These are phyloP conservation scores for Chymomyza caudatula DNA, from an alignment of 2,888 invertebrate species.

Conservation along the genomic window DNA sequence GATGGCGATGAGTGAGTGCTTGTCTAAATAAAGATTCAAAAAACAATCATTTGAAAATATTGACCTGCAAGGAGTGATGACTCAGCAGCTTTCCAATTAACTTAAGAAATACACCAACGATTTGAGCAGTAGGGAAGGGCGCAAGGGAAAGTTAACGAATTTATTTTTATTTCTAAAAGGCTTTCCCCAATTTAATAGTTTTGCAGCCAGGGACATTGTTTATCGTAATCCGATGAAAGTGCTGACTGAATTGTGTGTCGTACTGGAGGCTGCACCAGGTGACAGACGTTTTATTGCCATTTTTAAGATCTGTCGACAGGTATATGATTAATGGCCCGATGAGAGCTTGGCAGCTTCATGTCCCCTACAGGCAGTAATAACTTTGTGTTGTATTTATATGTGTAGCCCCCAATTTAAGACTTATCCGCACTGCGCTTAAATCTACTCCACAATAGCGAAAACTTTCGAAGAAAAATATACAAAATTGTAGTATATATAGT, in stretches of 20 bases:
- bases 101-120: constrained; percentile 29
- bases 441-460: too few species aligned
- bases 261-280: background rate
- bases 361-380: background rate
- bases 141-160: constrained; percentile 53
- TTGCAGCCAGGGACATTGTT: constrained; percentile 34
- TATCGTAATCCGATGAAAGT: constrained; percentile 41
- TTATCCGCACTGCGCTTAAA: too few species aligned
- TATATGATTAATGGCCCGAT: background rate
- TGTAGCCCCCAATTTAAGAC: too few species aligned
- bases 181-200: constrained; percentile 35
- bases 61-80: constrained; percentile 8
- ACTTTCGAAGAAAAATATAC: too few species aligned
- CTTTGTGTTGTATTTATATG: too few species aligned
- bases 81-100: constrained; percentile 65
- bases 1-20: constrained; percentile 30
- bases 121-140: background rate
- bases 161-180: constrained; percentile 69
- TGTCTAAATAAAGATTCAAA: constrained; percentile 21
- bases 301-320: background rate
- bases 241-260: constrained; percentile 70
- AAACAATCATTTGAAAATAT: constrained; percentile 41
- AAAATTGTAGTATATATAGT: too few species aligned
- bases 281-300: background rate
- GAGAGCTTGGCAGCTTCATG: background rate